These are phyloP conservation scores for Macroglossus sobrinus DNA, from an alignment of 2,113 vertebrate genomes.

Conservation along the genomic window DNA sequence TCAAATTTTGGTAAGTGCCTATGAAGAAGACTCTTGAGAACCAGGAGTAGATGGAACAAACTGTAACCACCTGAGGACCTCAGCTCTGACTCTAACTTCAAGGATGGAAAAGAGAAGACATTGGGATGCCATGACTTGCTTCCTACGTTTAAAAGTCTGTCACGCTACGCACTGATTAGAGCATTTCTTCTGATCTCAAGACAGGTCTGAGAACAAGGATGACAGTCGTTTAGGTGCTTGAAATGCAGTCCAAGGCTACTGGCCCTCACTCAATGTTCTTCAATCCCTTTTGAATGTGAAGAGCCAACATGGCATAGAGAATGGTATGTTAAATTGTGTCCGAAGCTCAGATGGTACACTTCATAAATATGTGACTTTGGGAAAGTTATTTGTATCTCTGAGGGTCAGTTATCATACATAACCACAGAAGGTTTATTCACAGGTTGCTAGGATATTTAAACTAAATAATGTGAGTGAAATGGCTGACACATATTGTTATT, in stretches of 20 bases:
- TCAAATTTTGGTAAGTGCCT: not conserved
- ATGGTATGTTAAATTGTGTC: not conserved
- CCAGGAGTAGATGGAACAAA: not conserved
- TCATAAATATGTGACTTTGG: not conserved
- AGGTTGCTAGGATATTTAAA: not conserved
- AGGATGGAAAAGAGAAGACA: not conserved
- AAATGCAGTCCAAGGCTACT: not conserved
- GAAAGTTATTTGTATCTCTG: not conserved
- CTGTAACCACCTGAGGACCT: not conserved
- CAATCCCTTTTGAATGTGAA: not conserved
- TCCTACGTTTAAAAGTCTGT: not conserved
- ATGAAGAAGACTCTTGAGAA: not conserved
- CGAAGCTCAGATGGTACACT: not conserved
- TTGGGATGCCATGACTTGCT: not conserved
- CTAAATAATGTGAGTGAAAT: not conserved
- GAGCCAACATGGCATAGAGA: not conserved
- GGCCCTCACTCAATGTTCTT: not conserved
- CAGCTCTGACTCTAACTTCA: not conserved
- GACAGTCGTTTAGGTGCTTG: not conserved
- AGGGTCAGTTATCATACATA: not conserved
- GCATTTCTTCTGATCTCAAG: not conserved
- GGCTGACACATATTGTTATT: not conserved
- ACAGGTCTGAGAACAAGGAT: not conserved
- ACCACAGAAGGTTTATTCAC: not conserved
- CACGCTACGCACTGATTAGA: not conserved